These are phyloP conservation scores for Mohoua ochrocephala DNA, from an alignment of 2,113 vertebrate species.

Conservation along the genomic window DNA sequence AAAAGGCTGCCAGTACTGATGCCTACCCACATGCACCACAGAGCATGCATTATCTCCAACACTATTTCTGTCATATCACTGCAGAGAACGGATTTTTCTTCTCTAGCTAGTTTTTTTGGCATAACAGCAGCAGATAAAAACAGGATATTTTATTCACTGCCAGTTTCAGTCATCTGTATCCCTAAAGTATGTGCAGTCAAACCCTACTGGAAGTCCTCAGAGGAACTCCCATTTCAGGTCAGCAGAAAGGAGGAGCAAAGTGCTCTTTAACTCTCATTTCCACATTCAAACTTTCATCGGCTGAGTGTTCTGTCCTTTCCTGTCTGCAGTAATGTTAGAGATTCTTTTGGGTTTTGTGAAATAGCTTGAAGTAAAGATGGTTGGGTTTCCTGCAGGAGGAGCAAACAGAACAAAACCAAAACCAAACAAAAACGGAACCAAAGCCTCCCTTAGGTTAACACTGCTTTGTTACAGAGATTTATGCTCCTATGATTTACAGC, in stretches of 20 bases:
- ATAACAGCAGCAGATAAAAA: background rate
- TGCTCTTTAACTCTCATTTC: background rate
- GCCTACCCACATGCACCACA: background rate
- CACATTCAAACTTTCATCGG: background rate
- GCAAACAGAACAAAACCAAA: background rate
- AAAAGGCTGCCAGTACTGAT: background rate
- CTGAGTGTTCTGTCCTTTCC: background rate
- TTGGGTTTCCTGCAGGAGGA: background rate
- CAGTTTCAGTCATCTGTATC: background rate
- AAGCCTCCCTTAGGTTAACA: background rate
- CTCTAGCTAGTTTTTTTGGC: background rate
- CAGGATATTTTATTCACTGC: background rate
- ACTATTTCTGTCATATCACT: background rate
- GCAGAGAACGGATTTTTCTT: background rate
- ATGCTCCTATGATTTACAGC: background rate
- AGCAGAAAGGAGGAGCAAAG: background rate
- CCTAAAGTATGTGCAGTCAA: background rate
- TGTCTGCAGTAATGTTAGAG: background rate
- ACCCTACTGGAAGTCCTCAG: background rate
- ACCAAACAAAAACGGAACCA: background rate
- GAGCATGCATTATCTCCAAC: background rate
- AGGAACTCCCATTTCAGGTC: background rate
- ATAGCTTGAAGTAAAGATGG: background rate
- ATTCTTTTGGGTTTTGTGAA: background rate
- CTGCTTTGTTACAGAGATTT: conserved; percentile 15